These are phyloP conservation scores for Volucella inanis DNA, from an alignment of 2,888 invertebrate species.

Conservation along the genomic window DNA sequence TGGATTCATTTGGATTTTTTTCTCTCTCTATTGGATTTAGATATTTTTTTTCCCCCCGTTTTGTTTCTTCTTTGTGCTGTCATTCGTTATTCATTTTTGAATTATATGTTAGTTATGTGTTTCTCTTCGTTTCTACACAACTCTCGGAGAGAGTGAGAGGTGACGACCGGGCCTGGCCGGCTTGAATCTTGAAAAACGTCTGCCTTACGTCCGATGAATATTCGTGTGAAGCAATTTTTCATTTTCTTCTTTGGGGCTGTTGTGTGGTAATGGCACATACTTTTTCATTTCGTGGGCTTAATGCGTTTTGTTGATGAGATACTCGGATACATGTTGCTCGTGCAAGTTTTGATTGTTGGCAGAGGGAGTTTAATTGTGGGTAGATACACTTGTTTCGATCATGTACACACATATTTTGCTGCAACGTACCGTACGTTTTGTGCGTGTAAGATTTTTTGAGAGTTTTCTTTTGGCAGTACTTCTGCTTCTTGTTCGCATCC, in stretches of 20 bases:
- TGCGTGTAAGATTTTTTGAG: background rate
- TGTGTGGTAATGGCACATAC: conserved; percentile 40
- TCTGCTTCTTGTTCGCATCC: conserved; percentile 3
- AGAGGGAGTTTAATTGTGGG: background rate
- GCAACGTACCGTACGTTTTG: conserved; percentile 39
- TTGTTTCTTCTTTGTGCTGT: conserved; percentile 30
- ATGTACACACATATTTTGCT: conserved; percentile 38
- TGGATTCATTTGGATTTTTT: conserved; percentile 76
- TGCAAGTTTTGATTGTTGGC: background rate
- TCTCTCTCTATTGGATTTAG: conserved; percentile 37
- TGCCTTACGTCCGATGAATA: conserved; percentile 2
- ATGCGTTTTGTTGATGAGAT: conserved; percentile 13
- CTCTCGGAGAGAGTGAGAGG: background rate
- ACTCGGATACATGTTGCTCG: background rate
- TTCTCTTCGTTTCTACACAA: conserved; percentile 34
- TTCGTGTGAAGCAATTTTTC: conserved; percentile 59
- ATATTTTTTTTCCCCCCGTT: conserved; percentile 5
- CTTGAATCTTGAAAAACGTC: background rate
- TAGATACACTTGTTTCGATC: conserved; percentile 62
- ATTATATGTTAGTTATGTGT: conserved; percentile 18
- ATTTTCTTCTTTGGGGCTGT: conserved; percentile 30
- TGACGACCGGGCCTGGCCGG: no score
- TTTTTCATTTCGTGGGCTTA: conserved; percentile 43
- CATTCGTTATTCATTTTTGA: conserved; percentile 8
- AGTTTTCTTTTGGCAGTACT: conserved; percentile 10